Evolutionary conservation across 2,888 invertebrate species (phyloP).

Genomic region (Drosophila falleni): DNA sequence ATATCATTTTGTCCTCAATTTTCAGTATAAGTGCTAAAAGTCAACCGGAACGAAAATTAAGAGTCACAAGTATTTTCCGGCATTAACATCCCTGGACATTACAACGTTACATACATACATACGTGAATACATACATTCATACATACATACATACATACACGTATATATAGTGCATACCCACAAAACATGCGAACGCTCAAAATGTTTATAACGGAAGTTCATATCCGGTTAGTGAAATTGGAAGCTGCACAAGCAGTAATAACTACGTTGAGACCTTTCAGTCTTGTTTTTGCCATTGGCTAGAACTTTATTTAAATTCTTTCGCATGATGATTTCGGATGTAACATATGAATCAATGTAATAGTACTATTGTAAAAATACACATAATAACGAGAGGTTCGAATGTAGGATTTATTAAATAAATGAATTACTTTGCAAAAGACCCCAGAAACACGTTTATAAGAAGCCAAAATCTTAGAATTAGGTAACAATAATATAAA

Average conservation of each 20-base stretch:
- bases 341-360: neutral
- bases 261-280: conserved; percentile 40
- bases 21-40: conserved; percentile 40
- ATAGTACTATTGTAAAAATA: neutral
- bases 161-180: conserved; percentile 9
- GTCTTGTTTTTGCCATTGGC: conserved; percentile 23
- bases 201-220: conserved; percentile 95
- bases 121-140: too few species aligned
- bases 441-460: neutral
- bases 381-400: neutral
- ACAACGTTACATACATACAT: neutral
- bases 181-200: conserved; percentile 87
- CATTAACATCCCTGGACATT: conserved; percentile 14
- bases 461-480: too few species aligned
- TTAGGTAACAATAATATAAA: too few species aligned
- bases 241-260: conserved; percentile 70
- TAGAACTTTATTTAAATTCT: neutral
- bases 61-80: conserved; percentile 80
- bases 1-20: conserved; percentile 44
- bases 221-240: conserved; percentile 89
- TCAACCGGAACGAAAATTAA: conserved; percentile 70
- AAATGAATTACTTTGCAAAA: neutral
- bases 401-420: neutral
- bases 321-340: neutral
- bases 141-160: too few species aligned